Conservation (phyloP, 2,113 vertebrate genomes). For the Propithecus coquereli region DNA sequence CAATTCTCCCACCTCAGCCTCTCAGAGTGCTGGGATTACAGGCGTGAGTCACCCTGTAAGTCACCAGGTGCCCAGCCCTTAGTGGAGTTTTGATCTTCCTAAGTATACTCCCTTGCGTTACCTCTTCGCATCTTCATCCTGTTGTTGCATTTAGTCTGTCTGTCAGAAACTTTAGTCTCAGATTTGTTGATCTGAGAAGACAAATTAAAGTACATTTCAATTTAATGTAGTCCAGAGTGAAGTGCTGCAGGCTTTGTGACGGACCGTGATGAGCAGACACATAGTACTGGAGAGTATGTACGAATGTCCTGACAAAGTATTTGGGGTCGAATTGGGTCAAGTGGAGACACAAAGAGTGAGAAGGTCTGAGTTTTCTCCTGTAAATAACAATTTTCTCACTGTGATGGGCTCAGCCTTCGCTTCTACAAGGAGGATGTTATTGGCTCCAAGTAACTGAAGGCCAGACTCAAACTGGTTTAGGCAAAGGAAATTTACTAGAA, state of each 20-base stretch:
- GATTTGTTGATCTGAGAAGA: not conserved
- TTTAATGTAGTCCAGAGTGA: not conserved
- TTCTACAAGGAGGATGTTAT: not conserved
- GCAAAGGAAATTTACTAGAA: not conserved
- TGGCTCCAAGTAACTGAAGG: not conserved
- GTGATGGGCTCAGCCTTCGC: not conserved
- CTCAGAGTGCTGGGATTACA: too few relatives aligned
- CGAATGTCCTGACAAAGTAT: not conserved
- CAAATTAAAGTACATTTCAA: not conserved
- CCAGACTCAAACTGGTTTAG: not conserved
- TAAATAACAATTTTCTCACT: slow-evolving; percentile 14
- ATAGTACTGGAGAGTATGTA: not conserved
- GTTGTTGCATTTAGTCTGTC: not conserved
- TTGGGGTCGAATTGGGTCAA: not conserved
- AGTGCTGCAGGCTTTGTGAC: not conserved
- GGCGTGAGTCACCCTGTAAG: too few relatives aligned
- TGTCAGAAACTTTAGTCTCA: not conserved
- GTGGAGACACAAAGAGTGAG: not conserved
- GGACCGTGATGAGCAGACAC: not conserved
- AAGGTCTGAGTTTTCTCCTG: not conserved
- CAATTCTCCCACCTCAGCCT: too few relatives aligned
- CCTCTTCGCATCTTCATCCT: not conserved
- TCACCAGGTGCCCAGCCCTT: not conserved
- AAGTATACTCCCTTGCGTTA: not conserved
- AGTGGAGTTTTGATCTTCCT: not conserved